phyloP scores from a whole-genome alignment of 2,797 vertebrate genomes.

The Syngnathus acus region DNA sequence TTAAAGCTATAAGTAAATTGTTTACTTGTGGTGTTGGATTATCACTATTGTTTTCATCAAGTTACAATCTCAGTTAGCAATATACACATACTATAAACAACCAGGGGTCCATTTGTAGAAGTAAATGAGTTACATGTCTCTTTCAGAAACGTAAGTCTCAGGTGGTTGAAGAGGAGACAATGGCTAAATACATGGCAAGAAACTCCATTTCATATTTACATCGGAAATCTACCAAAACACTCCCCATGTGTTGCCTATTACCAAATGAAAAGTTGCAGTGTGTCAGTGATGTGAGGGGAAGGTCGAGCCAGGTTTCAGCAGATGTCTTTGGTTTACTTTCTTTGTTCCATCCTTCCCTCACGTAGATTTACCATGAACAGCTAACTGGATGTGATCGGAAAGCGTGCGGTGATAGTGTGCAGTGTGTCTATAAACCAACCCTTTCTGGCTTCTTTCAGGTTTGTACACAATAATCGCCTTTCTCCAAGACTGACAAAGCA shows the following conservation, averaged over 20 bases:
- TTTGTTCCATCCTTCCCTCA: constrained; percentile 15
- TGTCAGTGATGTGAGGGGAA: constrained; percentile 42
- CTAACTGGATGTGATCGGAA: constrained; percentile 16
- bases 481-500: constrained; percentile 27
- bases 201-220: constrained; percentile 28
- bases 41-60: background rate
- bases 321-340: constrained; percentile 49
- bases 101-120: background rate
- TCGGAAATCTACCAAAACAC: constrained; percentile 31
- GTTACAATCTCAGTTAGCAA: background rate
- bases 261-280: constrained; percentile 22
- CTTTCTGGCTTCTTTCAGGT: constrained; percentile 38
- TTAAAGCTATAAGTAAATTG: background rate
- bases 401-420: constrained; percentile 14
- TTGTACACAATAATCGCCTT: constrained; percentile 35
- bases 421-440: constrained; percentile 11
- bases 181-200: constrained; percentile 12
- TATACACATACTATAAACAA: background rate
- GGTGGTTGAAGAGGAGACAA: constrained; percentile 11
- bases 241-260: constrained; percentile 49
- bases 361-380: constrained; percentile 33
- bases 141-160: constrained; percentile 5
- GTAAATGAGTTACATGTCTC: background rate
- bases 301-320: constrained; percentile 37
- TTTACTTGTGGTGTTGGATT: background rate